A percentile compares a stretch with the other conserved stretches of the same genome.
Evolutionary conservation across 2,888 invertebrate genomes (phyloP).

Genomic region (Chymomyza procnemis): DNA sequence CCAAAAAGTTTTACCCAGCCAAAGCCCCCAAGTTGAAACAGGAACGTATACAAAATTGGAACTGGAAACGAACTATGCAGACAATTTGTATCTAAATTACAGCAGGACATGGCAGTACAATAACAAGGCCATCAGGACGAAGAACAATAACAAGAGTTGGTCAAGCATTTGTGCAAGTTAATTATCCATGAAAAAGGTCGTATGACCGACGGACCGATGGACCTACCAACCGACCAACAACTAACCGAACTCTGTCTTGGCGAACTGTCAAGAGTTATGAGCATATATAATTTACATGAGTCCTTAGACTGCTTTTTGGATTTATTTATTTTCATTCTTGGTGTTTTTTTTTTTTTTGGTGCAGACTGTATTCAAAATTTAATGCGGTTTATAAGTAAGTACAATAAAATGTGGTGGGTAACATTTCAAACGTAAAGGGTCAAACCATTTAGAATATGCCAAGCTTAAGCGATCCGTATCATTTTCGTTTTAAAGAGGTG

Average conservation of each 20-base stretch:
- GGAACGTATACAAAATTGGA: slow-evolving; percentile 13
- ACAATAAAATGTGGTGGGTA: too few species aligned
- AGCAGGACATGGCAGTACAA: slow-evolving; percentile 34
- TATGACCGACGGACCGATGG: not conserved
- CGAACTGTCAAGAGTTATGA: slow-evolving; percentile 26
- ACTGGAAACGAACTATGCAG: slow-evolving; percentile 33
- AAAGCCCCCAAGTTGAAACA: slow-evolving; percentile 16
- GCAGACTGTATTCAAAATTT: too few species aligned
- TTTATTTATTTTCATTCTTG: too few species aligned
- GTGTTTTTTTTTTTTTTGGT: not conserved
- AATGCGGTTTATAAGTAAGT: too few species aligned
- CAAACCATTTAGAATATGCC: too few species aligned
- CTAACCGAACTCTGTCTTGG: not conserved
- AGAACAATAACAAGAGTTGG: slow-evolving; percentile 2
- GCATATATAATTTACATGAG: slow-evolving; percentile 45
- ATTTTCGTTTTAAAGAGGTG: too few species aligned
- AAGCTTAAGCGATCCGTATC: too few species aligned
- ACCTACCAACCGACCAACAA: too few species aligned
- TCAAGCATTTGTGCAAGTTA: slow-evolving; percentile 38
- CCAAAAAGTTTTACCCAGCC: slow-evolving; percentile 38
- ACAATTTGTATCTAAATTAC: slow-evolving; percentile 47
- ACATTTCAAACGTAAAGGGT: too few species aligned
- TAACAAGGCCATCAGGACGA: not conserved
- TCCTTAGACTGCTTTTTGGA: slow-evolving; percentile 7
- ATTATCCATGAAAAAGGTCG: slow-evolving; percentile 51